Base-by-base conservation (phyloP, 2,797 vertebrate genomes). In the Meriones psammophilus region DNA sequence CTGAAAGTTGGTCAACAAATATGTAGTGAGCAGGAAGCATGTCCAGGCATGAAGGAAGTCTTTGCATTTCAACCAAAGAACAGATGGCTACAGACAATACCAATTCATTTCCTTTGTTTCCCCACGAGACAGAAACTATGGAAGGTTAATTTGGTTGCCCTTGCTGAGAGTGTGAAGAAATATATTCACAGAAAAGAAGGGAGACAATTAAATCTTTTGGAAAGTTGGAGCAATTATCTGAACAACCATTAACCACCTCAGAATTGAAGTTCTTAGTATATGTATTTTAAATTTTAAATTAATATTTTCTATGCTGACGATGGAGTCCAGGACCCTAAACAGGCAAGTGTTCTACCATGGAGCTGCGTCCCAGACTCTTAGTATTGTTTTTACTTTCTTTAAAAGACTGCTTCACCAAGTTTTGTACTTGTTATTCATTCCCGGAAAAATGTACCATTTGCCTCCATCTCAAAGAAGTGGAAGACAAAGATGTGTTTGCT, bases 161-260 rank as follows among this genome's bases (percentile, higher is more conserved):
- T 68, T 95, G 3, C 77, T n/a, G 24, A 60, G 15, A 15, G 33
- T 62, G 18, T 28, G 56, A n/a, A 22, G 36, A 94, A 96, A 96
- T 56, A 33, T 8, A 76, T 20, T 2, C 56, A 78, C 13, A 60
- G 8, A 66, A 74, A 76, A 73, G 54, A 76, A 15, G 17, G 14
- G 1, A 39, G 58, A 8, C 3, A 91, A 89, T 14, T 69, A 87
- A 78, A 58, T 87, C 62, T 64, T 88, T 12, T 64, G 24, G 1
- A 94, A 80, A 92, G 33, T 77, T 92, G 26, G 30, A 88, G 71
- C 50, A 92, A 92, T 89, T 94, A 79, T 94, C 62, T 92, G 92
- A 96, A 84, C 66, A 87, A 76, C 81, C 69, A 83, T 15, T 86
- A 68, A 28, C 39, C 81, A 84, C 79, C 7, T 78, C 89, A 74